Base-by-base conservation (phyloP, 2,797 vertebrate species). In the Neosilurus hyrtlii region DNA sequence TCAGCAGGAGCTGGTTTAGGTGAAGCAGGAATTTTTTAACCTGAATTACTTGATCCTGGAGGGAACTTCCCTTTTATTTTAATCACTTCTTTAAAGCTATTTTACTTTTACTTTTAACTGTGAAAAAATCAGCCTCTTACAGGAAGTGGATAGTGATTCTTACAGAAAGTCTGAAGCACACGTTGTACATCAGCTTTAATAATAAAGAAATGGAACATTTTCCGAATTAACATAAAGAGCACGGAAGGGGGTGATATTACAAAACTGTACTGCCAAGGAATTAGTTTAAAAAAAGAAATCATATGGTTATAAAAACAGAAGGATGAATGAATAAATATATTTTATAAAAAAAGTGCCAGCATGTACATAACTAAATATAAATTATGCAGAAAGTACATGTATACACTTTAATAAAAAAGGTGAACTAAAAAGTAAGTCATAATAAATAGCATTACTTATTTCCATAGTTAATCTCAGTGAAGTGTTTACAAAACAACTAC, bases 121-220 rank as follows among this genome's bases (percentile, higher is more conserved):
- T 15, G 81, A 79, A 52, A 70, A 84, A 57, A 84, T 15, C 10
- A 57, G 30, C 12, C 15, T 35, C 79, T 82, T 84, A 52, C n/a
- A 73, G 68, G 73, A 86, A 86, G 7, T 35, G 5, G 7, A 14
- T 24, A 10, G 2, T 59, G 9, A 80, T 80, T 52, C 22, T 57
- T 14, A 16, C 1, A 37, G 37, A 24, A 56, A n/a, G 43, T 51
- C 20, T 68, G 16, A 11, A 10, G 68, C 43, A 52, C 1, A 74
- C 18, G 2, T 37, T 22, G 12, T 61, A 62, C 11, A 76, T 30
- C 56, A 76, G 56, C 74, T 76, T 61, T 43, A n/a, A n/a, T 76
- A 59, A 76, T 4, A n/a, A 6, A 20, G 5, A 62, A 49, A 43
- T 15, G 8, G 43, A 56, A 74, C 15, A 18, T 49, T n/a, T 52